phyloP scores from a whole-genome alignment of 1,140 invertebrate species.

The Lepidurus packardi region DNA sequence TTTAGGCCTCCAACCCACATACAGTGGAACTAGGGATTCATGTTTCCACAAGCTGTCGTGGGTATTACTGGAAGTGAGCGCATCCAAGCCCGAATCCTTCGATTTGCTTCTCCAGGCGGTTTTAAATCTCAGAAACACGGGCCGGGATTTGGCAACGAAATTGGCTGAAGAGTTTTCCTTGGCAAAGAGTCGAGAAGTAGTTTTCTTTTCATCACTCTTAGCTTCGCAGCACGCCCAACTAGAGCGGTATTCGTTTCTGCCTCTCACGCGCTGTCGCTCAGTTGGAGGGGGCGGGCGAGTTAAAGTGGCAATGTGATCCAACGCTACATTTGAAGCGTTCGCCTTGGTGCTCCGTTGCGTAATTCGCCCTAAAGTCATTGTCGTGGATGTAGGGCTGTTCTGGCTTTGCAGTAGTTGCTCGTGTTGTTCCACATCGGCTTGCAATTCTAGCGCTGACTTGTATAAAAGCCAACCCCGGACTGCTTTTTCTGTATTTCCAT shows the following conservation, averaged over 20 bases:
- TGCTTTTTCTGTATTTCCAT: neutral
- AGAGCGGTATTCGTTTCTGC: neutral
- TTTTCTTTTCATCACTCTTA: neutral
- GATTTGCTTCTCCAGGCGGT: neutral
- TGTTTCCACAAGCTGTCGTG: constrained; percentile 30
- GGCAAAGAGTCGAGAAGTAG: constrained; percentile 2
- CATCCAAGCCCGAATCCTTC: neutral
- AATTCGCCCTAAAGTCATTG: neutral
- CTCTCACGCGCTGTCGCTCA: neutral
- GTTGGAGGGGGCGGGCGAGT: neutral
- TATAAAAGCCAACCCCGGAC: constrained; percentile 50
- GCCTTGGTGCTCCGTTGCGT: neutral
- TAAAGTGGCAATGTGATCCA: neutral
- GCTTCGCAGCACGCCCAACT: neutral
- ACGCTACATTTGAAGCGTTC: neutral
- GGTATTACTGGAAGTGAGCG: constrained; percentile 15
- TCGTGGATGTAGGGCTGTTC: neutral
- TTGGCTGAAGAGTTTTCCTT: neutral
- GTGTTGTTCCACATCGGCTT: constrained; percentile 44
- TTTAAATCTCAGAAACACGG: neutral
- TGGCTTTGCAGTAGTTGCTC: constrained; percentile 29
- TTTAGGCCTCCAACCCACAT: constrained; percentile 32
- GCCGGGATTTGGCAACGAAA: neutral
- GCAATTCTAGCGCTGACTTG: constrained; percentile 48
- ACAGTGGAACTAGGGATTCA: constrained; percentile 26